Percentiles rank a stretch among this genome's conserved stretches.
phyloP scores from a whole-genome alignment of 2,113 vertebrate genomes.

The Rostratula benghalensis region DNA sequence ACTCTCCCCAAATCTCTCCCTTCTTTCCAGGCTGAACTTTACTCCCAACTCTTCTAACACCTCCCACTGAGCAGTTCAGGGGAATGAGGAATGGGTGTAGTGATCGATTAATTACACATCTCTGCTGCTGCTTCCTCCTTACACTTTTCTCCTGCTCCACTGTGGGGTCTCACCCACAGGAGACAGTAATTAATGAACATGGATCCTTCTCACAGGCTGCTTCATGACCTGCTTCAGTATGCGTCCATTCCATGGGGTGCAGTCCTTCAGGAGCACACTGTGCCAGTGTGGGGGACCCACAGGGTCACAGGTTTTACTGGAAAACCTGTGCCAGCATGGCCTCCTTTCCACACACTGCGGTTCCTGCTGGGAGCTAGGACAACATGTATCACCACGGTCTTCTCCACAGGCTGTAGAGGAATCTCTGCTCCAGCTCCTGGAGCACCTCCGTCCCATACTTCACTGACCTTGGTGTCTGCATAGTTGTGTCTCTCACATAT shows the following conservation, averaged over 20 bases:
- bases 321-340: too few relatives aligned
- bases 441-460: too few relatives aligned
- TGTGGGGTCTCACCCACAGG: rapidly evolving
- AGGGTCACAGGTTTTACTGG: not conserved
- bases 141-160: too few relatives aligned
- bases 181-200: not conserved
- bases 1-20: rapidly evolving
- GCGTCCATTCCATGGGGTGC: not conserved
- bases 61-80: rapidly evolving
- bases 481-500: not conserved
- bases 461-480: not conserved
- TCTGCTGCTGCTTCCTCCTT: not conserved
- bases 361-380: not conserved
- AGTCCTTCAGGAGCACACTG: not conserved
- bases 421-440: too few relatives aligned
- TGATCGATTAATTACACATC: not conserved
- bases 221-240: not conserved
- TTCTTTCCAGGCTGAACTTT: not conserved
- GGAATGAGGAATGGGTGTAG: not conserved
- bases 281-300: too few relatives aligned
- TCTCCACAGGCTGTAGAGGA: rapidly evolving
- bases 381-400: not conserved
- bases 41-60: not conserved
- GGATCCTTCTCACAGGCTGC: not conserved
- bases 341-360: not conserved